Percentiles rank a stretch among this genome's conserved stretches.
These are phyloP conservation scores for Chaetophractus vellerosus DNA, from an alignment of 2,797 vertebrate species.

Conservation along the genomic window DNA sequence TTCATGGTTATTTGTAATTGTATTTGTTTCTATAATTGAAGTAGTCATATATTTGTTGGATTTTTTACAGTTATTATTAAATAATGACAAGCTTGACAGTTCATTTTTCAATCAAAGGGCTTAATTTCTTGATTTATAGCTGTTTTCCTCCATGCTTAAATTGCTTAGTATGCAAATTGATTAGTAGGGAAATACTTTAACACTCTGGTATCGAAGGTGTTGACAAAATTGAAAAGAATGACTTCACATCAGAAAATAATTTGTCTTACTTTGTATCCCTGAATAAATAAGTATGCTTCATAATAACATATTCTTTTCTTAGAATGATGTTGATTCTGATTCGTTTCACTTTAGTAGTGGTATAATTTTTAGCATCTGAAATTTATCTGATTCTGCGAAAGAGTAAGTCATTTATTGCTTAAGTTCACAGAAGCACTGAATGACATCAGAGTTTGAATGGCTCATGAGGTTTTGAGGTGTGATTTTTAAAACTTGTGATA, in stretches of 20 bases:
- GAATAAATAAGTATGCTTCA: background rate
- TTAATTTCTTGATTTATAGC: conserved; percentile 46
- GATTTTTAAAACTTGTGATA: conserved; percentile 11
- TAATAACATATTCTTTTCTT: conserved; percentile 32
- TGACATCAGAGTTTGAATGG: conserved; percentile 30
- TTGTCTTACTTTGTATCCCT: background rate
- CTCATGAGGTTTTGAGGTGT: conserved; percentile 6
- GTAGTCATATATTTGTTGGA: background rate
- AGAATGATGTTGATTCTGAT: conserved; percentile 28
- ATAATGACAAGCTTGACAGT: conserved; percentile 11
- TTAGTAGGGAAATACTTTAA: background rate
- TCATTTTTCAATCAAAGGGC: conserved; percentile 19
- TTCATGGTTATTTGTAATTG: conserved; percentile 15
- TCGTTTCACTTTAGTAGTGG: background rate
- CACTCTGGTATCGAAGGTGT: background rate
- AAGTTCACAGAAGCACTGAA: conserved; percentile 44
- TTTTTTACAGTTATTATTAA: conserved; percentile 9
- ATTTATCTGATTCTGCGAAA: background rate
- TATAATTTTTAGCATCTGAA: conserved; percentile 46
- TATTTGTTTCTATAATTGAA: conserved; percentile 59
- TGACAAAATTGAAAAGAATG: conserved; percentile 15
- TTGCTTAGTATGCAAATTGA: conserved; percentile 10
- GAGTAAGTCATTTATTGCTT: conserved; percentile 36
- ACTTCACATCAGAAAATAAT: background rate
- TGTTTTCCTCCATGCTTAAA: conserved; percentile 44